Base-by-base conservation (phyloP, 2,797 vertebrate species). In the Caiman crocodilus region DNA sequence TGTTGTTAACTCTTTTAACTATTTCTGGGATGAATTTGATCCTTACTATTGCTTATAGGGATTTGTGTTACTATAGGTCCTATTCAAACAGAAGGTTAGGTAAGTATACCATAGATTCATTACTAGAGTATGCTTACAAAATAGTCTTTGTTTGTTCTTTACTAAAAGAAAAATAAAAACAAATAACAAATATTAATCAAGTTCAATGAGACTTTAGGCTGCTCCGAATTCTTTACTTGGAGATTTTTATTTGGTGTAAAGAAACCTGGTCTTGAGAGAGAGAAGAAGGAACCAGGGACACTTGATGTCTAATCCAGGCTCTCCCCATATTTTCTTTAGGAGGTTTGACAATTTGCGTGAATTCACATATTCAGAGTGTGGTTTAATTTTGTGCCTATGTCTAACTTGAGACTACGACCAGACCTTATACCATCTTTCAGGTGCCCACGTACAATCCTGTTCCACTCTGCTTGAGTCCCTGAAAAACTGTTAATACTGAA, bases 391-490 rank as follows among this genome's bases (percentile, higher is more conserved):
- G 25, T 84, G 91, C 64, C 55, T 65, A 76, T 82, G 67, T 42
- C 63, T 76, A 89, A 76, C 67, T 81, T 85, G 64, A 84, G 64
- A 30, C 67, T 91, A 76, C 93, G 67, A 90, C 23, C 82, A 93
- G 73, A 30, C 85, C 4, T 73, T 65, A 82, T 85, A 10, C 73
- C 17, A 4, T 77, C 28, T 4, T 84, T 71, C 89, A 92, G 84
- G 75, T 85, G 84, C 57, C 50, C 89, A 89, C 50, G 32, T 32
- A 65, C 7, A 83, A 2, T 80, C 92, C 91, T 82, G 92, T 69
- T 92, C 91, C 91, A 93, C 92, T 67, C 88, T 7, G 74, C 83
- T 84, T 89, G 91, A 56, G 90, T 92, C 92, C 85, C 93, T 69
- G 79, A 88, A 74, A 82, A 69, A 50, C 42, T 50, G 42, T 42